Base-by-base conservation (phyloP, 2,888 invertebrate genomes). In the Drosophila neutralis region DNA sequence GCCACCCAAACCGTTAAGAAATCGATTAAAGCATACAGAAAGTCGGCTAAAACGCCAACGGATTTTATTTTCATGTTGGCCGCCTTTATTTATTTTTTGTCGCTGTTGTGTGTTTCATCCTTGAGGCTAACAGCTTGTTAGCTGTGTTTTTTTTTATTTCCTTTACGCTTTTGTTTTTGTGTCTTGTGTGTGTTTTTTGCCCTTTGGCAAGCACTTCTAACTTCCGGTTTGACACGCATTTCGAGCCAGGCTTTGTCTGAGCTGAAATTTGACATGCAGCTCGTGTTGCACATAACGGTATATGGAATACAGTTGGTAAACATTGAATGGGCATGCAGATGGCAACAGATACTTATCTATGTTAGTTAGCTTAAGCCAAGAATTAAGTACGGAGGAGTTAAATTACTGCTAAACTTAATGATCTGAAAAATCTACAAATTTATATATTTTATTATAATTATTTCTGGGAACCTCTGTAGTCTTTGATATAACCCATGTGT, bases 1-100 rank as follows among this genome's bases (percentile, higher is more conserved):
- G 78, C 92, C 91, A 91, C 92, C 91, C 92, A 91, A 86, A 78
- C 86, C 90, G 92, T 89, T 86, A 67, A 81, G 73, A 87, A 90
- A 90, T 90, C 83, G 87, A 90, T 91, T 91, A 82, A 79, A 83
- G 74, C 90, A 89, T 88, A 82, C 38, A 56, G 31, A 65, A 82
- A 72, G 61, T 58, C 71, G 81, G 60, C 71, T 59, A 63, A 65
- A 78, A 82, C 80, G 73, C 83, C 69, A 78, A 78, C 59, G 62
- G 72, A 63, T 62, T 70, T 66, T 35, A 54, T 61, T 48, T 62
- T 69, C 53, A 57, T 61, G 49, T 62, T 67, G 57, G 52, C 71
- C 78, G 64, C 62, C 62, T 72, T 75, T 45, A 24, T 7, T 45
- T 15, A 2, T 15, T 15, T 71, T 56, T 62, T 60, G 58, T 53